A percentile compares a stretch with the other conserved stretches of the same genome.
Conservation (phyloP, 2,888 invertebrate genomes). For the Ennomos erosarius region DNA sequence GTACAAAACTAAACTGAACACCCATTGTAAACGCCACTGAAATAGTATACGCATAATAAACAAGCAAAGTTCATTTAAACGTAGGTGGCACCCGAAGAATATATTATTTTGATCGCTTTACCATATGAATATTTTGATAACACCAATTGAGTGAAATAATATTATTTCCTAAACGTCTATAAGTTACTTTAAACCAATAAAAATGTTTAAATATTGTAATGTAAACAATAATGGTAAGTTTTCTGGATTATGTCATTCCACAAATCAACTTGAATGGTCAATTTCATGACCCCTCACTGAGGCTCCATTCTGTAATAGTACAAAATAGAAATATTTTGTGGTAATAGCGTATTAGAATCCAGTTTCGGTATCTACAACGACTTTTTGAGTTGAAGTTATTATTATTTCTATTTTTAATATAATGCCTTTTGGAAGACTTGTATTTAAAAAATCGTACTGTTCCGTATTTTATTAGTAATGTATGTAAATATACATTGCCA, state of each 20-base stretch:
- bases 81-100: constrained; percentile 7
- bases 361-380: constrained; percentile 33
- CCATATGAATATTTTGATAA: constrained; percentile 15
- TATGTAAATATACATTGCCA: too few species aligned
- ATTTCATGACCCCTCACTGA: constrained; percentile 35
- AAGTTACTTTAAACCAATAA: constrained; percentile 36
- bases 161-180: constrained; percentile 31
- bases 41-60: constrained; percentile 19
- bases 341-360: constrained; percentile 37
- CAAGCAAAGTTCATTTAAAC: constrained; percentile 5
- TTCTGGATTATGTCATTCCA: constrained; percentile 42
- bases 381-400: constrained; percentile 32
- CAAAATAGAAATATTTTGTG: too few species aligned
- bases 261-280: constrained; percentile 36
- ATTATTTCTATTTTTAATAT: constrained; percentile 24
- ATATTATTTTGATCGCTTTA: constrained; percentile 6
- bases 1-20: neutral
- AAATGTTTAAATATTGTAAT: constrained; percentile 38
- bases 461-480: too few species aligned
- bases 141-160: constrained; percentile 26
- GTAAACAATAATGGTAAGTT: constrained; percentile 36
- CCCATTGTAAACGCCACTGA: constrained; percentile 15
- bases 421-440: constrained; percentile 11
- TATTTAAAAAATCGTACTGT: neutral
- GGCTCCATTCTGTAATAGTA: constrained; percentile 29